These are phyloP conservation scores for Dendropsophus ebraccatus DNA, from an alignment of 2,113 vertebrate species.

Conservation along the genomic window DNA sequence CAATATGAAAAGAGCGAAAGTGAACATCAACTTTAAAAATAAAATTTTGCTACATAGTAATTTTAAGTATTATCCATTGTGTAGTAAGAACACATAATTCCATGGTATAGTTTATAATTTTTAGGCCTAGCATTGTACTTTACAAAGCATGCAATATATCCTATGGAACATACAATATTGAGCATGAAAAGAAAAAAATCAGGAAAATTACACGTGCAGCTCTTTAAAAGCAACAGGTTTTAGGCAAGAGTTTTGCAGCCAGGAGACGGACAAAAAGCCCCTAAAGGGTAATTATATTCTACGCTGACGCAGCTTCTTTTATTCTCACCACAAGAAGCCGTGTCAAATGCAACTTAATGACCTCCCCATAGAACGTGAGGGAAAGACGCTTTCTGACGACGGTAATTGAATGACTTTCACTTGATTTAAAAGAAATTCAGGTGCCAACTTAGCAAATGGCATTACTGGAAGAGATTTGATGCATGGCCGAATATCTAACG, in stretches of 20 bases:
- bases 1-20: too few relatives aligned
- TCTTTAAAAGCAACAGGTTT: slow-evolving; percentile 43
- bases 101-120: neutral
- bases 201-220: neutral
- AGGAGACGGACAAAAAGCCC: slow-evolving; percentile 42
- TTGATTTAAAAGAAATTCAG: neutral
- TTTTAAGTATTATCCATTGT: too few relatives aligned
- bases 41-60: too few relatives aligned
- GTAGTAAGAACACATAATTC: neutral
- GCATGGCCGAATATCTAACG: neutral
- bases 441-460: neutral
- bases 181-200: neutral
- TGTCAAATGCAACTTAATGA: slow-evolving; percentile 51
- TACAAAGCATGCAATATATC: neutral
- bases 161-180: neutral
- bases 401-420: slow-evolving; percentile 19
- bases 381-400: neutral
- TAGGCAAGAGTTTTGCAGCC: slow-evolving; percentile 24
- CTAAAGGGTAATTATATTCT: slow-evolving; percentile 48
- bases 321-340: slow-evolving; percentile 25
- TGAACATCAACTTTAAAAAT: too few relatives aligned
- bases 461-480: neutral
- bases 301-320: slow-evolving; percentile 41
- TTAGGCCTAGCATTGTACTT: neutral
- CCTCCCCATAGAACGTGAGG: slow-evolving; percentile 38